These are phyloP conservation scores for Xiphophorus couchianus DNA, from an alignment of 2,113 vertebrate species.

Conservation along the genomic window DNA sequence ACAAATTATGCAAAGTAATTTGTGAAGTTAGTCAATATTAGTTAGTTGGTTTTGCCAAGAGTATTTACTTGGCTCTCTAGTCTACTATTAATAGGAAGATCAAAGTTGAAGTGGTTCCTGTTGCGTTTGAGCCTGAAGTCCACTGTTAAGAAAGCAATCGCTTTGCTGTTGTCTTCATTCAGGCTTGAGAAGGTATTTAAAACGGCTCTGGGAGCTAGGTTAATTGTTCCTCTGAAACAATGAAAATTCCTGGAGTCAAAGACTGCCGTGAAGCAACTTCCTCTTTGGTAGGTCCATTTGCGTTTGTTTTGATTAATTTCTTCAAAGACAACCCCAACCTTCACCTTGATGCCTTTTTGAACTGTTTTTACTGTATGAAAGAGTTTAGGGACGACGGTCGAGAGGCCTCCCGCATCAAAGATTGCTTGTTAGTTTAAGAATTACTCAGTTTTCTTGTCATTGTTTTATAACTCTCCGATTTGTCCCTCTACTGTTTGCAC, in stretches of 20 bases:
- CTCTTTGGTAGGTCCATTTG: conserved; percentile 27
- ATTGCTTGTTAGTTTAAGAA: conserved; percentile 76
- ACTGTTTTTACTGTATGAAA: conserved; percentile 47
- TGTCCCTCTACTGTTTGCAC: conserved; percentile 68
- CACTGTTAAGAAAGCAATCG: neutral
- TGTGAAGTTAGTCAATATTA: neutral
- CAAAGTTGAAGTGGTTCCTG: neutral
- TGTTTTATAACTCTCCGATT: conserved; percentile 63
- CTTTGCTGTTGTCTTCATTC: conserved; percentile 29
- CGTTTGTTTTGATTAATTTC: conserved; percentile 57
- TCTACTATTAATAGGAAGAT: neutral
- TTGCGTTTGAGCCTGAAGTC: neutral
- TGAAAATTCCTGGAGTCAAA: conserved; percentile 70
- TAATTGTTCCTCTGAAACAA: conserved; percentile 76
- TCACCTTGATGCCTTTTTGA: conserved; percentile 56
- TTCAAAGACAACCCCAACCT: conserved; percentile 56
- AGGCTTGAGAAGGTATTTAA: conserved; percentile 29
- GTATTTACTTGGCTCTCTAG: neutral
- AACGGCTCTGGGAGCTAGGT: conserved; percentile 47
- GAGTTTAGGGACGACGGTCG: conserved; percentile 50
- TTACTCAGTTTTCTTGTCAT: conserved; percentile 65
- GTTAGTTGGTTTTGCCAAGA: neutral
- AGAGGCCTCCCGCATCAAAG: conserved; percentile 56
- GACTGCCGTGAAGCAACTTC: conserved; percentile 41
- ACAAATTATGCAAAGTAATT: neutral